These are phyloP conservation scores for Drosophila nigritarsus DNA, from an alignment of 2,888 invertebrate genomes.

Conservation along the genomic window DNA sequence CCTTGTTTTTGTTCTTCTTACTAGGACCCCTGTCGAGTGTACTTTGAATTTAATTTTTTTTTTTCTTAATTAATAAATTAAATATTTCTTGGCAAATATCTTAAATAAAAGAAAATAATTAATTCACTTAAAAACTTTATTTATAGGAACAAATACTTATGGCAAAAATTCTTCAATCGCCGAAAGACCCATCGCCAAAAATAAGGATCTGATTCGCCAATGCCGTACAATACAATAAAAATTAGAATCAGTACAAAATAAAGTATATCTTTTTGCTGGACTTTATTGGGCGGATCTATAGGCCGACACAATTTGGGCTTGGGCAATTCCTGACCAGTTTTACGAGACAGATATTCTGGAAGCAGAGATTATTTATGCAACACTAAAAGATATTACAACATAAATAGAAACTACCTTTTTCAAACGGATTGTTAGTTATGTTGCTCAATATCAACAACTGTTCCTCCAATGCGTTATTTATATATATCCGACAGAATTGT, in stretches of 20 bases:
- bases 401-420: background rate
- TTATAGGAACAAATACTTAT: background rate
- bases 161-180: background rate
- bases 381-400: background rate
- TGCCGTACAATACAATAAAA: background rate
- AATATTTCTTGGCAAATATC: background rate
- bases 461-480: background rate
- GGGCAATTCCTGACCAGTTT: background rate
- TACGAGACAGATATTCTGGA: background rate
- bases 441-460: background rate
- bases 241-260: background rate
- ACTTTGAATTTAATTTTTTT: background rate
- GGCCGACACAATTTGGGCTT: background rate
- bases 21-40: background rate
- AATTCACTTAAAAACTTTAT: too few relatives aligned
- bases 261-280: background rate
- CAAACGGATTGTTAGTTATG: background rate
- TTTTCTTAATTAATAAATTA: background rate
- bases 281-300: background rate
- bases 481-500: background rate
- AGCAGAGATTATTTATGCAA: background rate
- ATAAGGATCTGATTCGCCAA: background rate
- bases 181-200: slow-evolving; percentile 9
- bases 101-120: background rate
- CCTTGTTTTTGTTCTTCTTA: slow-evolving; percentile 3